Evolutionary conservation across 2,888 invertebrate genomes (phyloP).

Genomic region (Eutolmus rufibarbis): DNA sequence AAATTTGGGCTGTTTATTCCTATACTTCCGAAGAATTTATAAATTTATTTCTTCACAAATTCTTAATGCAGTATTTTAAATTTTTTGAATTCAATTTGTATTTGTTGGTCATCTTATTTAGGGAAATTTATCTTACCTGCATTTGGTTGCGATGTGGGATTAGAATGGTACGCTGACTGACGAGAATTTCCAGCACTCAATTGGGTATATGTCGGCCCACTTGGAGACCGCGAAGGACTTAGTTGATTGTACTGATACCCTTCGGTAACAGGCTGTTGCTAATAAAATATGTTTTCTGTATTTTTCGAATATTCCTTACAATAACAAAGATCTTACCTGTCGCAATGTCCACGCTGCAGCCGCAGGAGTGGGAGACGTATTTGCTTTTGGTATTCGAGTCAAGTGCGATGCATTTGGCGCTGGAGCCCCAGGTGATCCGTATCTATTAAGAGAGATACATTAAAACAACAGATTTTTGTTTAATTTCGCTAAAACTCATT

Average conservation of each 20-base stretch:
- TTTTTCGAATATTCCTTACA: neutral
- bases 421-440: constrained; percentile 69
- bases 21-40: too few relatives aligned
- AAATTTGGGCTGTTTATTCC: too few relatives aligned
- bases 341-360: constrained; percentile 72
- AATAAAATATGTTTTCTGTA: neutral
- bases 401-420: constrained; percentile 68
- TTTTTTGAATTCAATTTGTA: neutral
- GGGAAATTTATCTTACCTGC: neutral
- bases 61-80: too few relatives aligned
- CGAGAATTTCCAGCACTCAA: constrained; percentile 72
- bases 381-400: constrained; percentile 72
- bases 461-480: neutral
- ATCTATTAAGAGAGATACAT: constrained; percentile 45
- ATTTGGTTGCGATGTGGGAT: constrained; percentile 53
- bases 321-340: constrained; percentile 62
- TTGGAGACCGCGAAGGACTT: constrained; percentile 84
- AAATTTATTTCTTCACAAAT: too few relatives aligned
- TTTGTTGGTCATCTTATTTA: neutral
- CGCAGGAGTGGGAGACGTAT: constrained; percentile 75
- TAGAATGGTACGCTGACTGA: constrained; percentile 62
- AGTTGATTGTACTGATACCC: constrained; percentile 75
- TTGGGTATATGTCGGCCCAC: constrained; percentile 83
- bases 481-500: constrained; percentile 32
- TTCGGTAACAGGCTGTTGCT: constrained; percentile 71